Percentiles rank a stretch among this genome's conserved stretches.
These are phyloP conservation scores for Piscicola geometra DNA, from an alignment of 2,888 invertebrate genomes.

Conservation along the genomic window DNA sequence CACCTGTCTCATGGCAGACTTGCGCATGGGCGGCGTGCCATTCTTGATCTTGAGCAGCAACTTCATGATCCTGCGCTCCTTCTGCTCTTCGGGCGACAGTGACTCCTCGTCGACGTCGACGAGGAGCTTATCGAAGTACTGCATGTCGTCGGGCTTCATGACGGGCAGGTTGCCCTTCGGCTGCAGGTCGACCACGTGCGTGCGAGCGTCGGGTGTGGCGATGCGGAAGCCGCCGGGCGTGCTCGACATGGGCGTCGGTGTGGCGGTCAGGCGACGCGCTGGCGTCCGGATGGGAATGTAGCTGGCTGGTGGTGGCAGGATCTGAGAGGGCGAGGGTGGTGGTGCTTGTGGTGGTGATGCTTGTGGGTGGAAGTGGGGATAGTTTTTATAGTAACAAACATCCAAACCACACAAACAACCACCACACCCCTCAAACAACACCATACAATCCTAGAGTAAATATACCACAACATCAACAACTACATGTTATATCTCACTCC, in stretches of 20 bases:
- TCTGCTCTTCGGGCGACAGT: slow-evolving; percentile 89
- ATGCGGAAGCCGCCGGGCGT: slow-evolving; percentile 56
- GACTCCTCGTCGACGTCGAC: slow-evolving; percentile 93
- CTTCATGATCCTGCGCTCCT: slow-evolving; percentile 98
- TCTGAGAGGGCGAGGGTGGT: no score
- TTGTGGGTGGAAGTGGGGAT: neutral
- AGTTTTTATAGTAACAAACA: neutral
- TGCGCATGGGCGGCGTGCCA: slow-evolving; percentile 98
- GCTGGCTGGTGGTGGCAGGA: slow-evolving; percentile 83
- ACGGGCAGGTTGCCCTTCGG: slow-evolving; percentile 92
- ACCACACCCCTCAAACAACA: neutral
- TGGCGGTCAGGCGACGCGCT: slow-evolving; percentile 91
- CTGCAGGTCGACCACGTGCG: slow-evolving; percentile 77
- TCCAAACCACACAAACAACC: neutral
- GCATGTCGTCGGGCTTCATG: slow-evolving; percentile 98
- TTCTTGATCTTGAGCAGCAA: slow-evolving; percentile 95
- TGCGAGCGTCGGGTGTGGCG: slow-evolving; percentile 55
- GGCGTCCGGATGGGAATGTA: slow-evolving; percentile 96
- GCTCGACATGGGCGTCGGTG: slow-evolving; percentile 82
- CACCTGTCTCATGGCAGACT: slow-evolving; percentile 55
- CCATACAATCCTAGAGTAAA: neutral
- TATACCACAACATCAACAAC: neutral
- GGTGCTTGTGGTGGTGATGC: no score
- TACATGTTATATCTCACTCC: neutral
- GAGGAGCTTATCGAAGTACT: slow-evolving; percentile 96